Evolutionary conservation across 2,797 vertebrate genomes (phyloP).

Genomic region (Scarus forsteni): DNA sequence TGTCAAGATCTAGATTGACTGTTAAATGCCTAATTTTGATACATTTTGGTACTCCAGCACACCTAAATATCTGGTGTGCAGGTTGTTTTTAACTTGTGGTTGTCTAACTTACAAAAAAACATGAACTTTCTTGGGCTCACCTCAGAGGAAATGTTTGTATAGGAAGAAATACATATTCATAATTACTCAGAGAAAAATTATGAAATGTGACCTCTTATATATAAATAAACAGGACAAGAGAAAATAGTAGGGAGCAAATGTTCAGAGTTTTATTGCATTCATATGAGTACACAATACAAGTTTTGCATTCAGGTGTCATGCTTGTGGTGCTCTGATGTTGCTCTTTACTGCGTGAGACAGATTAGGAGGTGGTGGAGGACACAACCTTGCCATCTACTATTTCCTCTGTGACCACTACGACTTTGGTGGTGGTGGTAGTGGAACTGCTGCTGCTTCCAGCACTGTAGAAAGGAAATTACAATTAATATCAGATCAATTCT

Average conservation of each 20-base stretch:
- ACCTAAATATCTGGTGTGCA: too few species aligned
- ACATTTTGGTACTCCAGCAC: too few species aligned
- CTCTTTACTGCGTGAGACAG: slow-evolving; percentile 1
- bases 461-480: slow-evolving; percentile 10
- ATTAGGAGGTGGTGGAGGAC: slow-evolving; percentile 34
- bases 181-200: background rate
- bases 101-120: too few species aligned
- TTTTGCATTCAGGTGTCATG: slow-evolving; percentile 5
- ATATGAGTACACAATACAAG: slow-evolving; percentile 23
- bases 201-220: background rate
- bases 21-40: too few species aligned
- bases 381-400: slow-evolving; percentile 85
- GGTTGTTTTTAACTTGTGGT: too few species aligned
- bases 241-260: slow-evolving; percentile 29
- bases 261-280: slow-evolving; percentile 71
- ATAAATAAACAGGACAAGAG: slow-evolving; percentile 23
- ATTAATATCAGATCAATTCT: slow-evolving; percentile 8
- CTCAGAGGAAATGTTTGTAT: too few species aligned
- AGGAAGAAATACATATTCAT: background rate
- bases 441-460: background rate
- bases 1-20: too few species aligned
- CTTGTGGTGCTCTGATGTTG: background rate
- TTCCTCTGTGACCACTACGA: slow-evolving; percentile 90
- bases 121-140: background rate
- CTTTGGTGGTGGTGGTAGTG: slow-evolving; percentile 51